Evolutionary conservation across 2,797 vertebrate genomes (phyloP).

Genomic region (Sandelia bainsii): DNA sequence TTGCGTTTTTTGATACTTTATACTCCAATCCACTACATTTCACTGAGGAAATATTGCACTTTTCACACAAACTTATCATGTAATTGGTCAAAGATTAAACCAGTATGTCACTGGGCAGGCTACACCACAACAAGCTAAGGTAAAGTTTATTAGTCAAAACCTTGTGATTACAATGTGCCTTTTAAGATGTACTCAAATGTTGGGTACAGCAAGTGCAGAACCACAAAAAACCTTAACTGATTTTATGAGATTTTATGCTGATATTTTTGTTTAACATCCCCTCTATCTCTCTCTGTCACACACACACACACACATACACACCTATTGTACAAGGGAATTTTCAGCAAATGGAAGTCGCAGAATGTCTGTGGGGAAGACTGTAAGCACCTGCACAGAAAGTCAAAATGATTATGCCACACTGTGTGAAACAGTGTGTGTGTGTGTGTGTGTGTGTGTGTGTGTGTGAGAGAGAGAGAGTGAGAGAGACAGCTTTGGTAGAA

Average conservation of each 20-base stretch:
- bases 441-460: conserved; percentile 21
- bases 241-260: conserved; percentile 17
- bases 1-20: neutral
- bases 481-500: neutral
- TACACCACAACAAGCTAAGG: neutral
- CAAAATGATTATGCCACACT: conserved; percentile 27
- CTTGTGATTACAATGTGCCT: conserved; percentile 6
- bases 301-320: conserved; percentile 9
- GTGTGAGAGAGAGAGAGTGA: neutral
- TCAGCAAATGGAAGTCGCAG: conserved; percentile 63
- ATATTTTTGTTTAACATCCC: conserved; percentile 29
- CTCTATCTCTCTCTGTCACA: neutral
- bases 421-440: conserved; percentile 1
- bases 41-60: neutral
- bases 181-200: neutral
- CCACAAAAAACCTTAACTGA: conserved; percentile 17
- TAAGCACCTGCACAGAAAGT: conserved; percentile 59
- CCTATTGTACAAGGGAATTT: conserved; percentile 51
- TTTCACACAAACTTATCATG: too few species aligned
- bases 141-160: neutral
- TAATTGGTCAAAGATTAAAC: too few species aligned
- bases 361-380: conserved; percentile 30
- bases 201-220: neutral
- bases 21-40: neutral
- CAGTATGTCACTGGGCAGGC: too few species aligned